Percentiles rank a stretch among this genome's conserved stretches.
Evolutionary conservation across 53 echinoderm and acorn worm genomes (phyloP).

Genomic region (Luidia sarsii): DNA sequence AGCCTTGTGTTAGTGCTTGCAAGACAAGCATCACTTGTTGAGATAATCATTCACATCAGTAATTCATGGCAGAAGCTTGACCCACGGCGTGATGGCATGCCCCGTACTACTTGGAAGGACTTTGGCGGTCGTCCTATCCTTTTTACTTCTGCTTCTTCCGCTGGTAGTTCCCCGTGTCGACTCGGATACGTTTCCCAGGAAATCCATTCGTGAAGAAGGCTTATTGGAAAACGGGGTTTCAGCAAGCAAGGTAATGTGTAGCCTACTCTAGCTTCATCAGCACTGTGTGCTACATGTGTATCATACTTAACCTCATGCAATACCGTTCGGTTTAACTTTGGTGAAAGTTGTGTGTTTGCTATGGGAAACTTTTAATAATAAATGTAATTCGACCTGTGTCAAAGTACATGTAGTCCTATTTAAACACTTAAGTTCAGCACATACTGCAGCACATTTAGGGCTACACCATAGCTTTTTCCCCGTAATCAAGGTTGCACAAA

Average conservation of each 20-base stretch:
- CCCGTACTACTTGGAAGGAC: background rate
- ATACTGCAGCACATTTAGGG: no score
- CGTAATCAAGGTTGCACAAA: no score
- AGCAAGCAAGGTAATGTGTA: background rate
- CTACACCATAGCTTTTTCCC: no score
- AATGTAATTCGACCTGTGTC: background rate
- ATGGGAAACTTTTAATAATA: background rate
- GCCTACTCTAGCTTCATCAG: no score
- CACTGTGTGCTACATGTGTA: no score
- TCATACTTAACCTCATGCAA: no score
- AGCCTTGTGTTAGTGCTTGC: conserved; percentile 31
- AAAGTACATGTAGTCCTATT: background rate
- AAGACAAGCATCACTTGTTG: conserved; percentile 25
- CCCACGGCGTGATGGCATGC: conserved; percentile 26
- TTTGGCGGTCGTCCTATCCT: background rate
- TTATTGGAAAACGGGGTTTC: background rate
- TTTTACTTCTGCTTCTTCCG: background rate
- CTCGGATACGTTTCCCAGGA: background rate
- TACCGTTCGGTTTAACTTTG: no score
- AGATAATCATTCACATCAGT: background rate
- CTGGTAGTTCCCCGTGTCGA: background rate
- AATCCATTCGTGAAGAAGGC: background rate
- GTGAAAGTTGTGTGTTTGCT: background rate
- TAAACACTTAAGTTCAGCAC: background rate
- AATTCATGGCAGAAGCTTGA: conserved; percentile 5